phyloP scores from a whole-genome alignment of 37 sponge, comb jelly and placozoan genomes.

The Amphimedon queenslandica region DNA sequence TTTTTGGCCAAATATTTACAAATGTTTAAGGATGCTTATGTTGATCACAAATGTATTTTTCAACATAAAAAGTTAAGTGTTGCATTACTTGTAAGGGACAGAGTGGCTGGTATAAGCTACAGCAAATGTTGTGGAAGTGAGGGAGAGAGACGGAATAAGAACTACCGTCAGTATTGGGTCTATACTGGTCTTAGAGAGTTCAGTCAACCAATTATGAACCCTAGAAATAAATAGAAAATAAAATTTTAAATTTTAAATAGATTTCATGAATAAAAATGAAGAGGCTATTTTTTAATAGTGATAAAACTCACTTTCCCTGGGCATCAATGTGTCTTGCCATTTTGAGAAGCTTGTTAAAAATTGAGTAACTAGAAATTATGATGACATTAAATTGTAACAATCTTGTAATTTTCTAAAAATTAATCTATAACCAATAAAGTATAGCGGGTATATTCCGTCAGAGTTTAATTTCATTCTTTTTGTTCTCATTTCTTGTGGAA shows the following conservation, averaged over 20 bases:
- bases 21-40: too few relatives aligned
- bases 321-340: slow-evolving; percentile 45
- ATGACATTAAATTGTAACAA: too few relatives aligned
- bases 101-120: not conserved
- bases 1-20: too few relatives aligned
- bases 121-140: not conserved
- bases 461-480: too few relatives aligned
- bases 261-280: not conserved
- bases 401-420: too few relatives aligned
- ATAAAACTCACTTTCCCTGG: slow-evolving; percentile 46
- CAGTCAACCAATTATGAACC: slow-evolving; percentile 39
- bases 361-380: slow-evolving; percentile 11
- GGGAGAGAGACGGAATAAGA: slow-evolving; percentile 30
- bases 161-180: slow-evolving; percentile 36
- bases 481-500: too few relatives aligned
- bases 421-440: too few relatives aligned
- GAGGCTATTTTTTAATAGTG: too few relatives aligned
- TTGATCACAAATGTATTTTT: too few relatives aligned
- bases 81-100: not conserved
- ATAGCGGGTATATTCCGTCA: too few relatives aligned
- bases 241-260: not conserved
- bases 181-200: slow-evolving; percentile 7
- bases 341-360: slow-evolving; percentile 34
- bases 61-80: too few relatives aligned
- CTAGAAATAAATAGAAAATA: slow-evolving; percentile 12